These are phyloP conservation scores for Chinchilla lanigera DNA, from an alignment of 2,113 vertebrate species.

Conservation along the genomic window DNA sequence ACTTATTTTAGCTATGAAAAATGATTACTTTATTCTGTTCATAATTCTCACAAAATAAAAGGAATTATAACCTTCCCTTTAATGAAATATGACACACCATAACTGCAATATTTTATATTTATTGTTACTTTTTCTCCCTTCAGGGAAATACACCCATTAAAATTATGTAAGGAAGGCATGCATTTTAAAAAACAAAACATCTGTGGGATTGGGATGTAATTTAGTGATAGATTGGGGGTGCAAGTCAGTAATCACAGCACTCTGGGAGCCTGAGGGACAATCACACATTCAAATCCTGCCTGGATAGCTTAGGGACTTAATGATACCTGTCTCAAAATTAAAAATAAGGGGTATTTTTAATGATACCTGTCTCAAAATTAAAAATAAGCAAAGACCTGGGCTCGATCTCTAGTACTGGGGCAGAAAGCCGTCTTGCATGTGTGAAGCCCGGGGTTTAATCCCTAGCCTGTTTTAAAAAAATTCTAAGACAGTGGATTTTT, in stretches of 20 bases:
- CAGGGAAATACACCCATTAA: background rate
- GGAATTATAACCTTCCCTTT: background rate
- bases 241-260: too few species aligned
- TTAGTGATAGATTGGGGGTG: background rate
- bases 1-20: conserved; percentile 2
- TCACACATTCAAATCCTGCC: too few species aligned
- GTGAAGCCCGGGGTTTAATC: background rate
- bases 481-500: background rate
- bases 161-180: background rate
- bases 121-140: conserved; percentile 1
- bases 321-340: too few species aligned
- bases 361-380: too few species aligned
- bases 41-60: background rate
- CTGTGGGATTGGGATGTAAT: background rate
- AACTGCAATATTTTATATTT: conserved; percentile 42
- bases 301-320: too few species aligned
- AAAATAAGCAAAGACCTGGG: too few species aligned
- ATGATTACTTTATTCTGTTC: background rate
- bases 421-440: too few species aligned
- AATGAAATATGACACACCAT: background rate
- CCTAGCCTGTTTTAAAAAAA: background rate
- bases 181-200: background rate
- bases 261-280: too few species aligned
- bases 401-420: too few species aligned
- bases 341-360: too few species aligned